Base-by-base conservation (phyloP, 2,113 vertebrate genomes). In the Smithornis capensis region DNA sequence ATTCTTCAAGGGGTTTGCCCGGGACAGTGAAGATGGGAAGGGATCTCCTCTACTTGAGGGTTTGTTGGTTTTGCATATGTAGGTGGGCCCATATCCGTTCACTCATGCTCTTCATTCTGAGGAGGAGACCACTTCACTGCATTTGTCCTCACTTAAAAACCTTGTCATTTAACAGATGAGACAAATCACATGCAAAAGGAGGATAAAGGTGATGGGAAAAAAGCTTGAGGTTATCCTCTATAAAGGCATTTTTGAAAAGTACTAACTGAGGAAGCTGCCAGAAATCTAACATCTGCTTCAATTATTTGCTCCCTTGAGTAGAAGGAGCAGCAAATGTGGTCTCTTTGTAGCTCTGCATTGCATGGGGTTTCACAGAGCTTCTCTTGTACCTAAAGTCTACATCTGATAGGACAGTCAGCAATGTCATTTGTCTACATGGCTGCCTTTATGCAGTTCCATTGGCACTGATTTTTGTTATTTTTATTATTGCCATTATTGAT, bases 401-500 rank as follows among this genome's bases (percentile, higher is more conserved):
- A 44, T 73, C 25, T 85, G 55, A 65, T 17, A 77, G 65, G 92
- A n/a, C 25, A 83, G 49, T 79, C 67, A 83, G 27, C 42, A 27
- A 12, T 35, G 14, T 27, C 14, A 37, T 94, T 94, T 79, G 15
- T 59, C 53, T 50, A 10, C 33, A 23, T 38, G 57, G 17, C 38
- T 56, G 40, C 23, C 60, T 3, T 2, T 18, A 4, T 82, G 14
- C 45, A 90, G 77, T 94, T 92, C 44, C 50, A 53, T 1, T 3
- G 27, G 22, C 40, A 47, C 19, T 42, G 44, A 38, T 62, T 74
- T 87, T 56, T 63, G 24, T 17, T 8, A 29, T 81, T 89, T 90
- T 91, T 92, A 37, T 86, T 90, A 10, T 19, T 80, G 59, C 24
- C 16, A 2, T 65, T 92, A 88, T 74, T 78, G 76, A 86, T 73